phyloP scores from a whole-genome alignment of 2,888 invertebrate genomes.

The Tenthredo amoena region DNA sequence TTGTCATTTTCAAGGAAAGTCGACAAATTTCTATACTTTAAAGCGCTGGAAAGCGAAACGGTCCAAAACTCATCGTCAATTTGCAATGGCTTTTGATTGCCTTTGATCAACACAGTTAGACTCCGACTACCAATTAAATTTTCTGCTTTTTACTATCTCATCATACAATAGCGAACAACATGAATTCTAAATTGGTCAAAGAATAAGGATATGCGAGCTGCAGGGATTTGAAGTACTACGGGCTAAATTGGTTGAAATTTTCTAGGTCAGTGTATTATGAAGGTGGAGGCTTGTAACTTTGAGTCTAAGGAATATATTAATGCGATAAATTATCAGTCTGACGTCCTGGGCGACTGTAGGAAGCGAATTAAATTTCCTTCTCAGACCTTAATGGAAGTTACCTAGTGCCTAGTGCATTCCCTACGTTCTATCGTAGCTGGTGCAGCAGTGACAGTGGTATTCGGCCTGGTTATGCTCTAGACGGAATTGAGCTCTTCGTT shows the following conservation, averaged over 20 bases:
- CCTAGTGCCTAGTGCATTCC: slow-evolving; percentile 21
- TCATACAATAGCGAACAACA: not conserved
- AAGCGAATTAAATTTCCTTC: slow-evolving; percentile 35
- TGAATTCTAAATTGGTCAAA: not conserved
- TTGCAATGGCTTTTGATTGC: not conserved
- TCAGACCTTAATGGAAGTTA: slow-evolving; percentile 15
- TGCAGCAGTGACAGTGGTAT: not conserved
- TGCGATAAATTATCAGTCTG: slow-evolving; percentile 22
- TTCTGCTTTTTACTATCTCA: not conserved
- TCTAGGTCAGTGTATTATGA: not conserved
- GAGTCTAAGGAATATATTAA: slow-evolving; percentile 15
- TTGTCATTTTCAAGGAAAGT: not conserved
- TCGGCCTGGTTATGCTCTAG: not conserved
- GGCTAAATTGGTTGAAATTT: not conserved
- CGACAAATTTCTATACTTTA: not conserved
- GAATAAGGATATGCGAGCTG: not conserved
- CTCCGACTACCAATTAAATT: not conserved
- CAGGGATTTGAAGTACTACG: not conserved
- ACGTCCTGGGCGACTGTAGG: not conserved
- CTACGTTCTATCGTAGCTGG: not conserved
- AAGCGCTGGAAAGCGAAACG: not conserved
- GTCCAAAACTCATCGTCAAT: not conserved
- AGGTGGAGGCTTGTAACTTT: not conserved
- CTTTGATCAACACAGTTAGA: not conserved
- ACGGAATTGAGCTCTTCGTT: slow-evolving; percentile 5